A percentile compares a stretch with the other conserved stretches of the same genome.
Evolutionary conservation across 2,797 vertebrate genomes (phyloP).

Genomic region (Sphaeramia orbicularis): DNA sequence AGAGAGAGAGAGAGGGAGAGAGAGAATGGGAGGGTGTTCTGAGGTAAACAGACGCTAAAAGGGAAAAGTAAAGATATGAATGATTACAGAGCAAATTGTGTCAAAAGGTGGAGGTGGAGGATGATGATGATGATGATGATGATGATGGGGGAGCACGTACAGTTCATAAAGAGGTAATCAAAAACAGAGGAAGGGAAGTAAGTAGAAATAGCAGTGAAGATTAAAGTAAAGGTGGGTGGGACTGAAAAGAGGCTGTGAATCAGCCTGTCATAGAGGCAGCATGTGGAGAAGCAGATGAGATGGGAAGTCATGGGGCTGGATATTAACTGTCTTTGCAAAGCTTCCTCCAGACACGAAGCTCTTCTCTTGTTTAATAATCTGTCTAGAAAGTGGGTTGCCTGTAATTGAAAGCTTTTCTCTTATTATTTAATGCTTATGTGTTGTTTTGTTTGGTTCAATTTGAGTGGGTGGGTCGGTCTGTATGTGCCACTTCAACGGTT

Average conservation of each 20-base stretch:
- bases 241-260: conserved; percentile 62
- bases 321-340: conserved; percentile 52
- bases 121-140: too few species aligned
- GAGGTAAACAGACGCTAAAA: conserved; percentile 48
- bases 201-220: conserved; percentile 55
- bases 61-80: conserved; percentile 41
- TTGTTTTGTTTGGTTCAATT: conserved; percentile 14
- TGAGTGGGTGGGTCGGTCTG: conserved; percentile 1
- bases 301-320: conserved; percentile 49
- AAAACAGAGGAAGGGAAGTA: conserved; percentile 43
- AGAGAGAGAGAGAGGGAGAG: conserved; percentile 30
- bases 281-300: conserved; percentile 59
- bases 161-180: conserved; percentile 58
- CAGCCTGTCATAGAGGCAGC: conserved; percentile 49
- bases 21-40: conserved; percentile 11
- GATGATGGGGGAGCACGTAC: conserved; percentile 35
- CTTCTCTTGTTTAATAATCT: conserved; percentile 41
- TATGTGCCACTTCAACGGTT: neutral
- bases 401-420: conserved; percentile 12
- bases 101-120: conserved; percentile 39
- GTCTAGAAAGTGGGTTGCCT: conserved; percentile 24
- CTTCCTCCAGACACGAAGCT: conserved; percentile 15
- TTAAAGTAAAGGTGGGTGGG: conserved; percentile 64
- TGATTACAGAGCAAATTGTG: conserved; percentile 32
- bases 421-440: conserved; percentile 12